These are phyloP conservation scores for Mormyrus hasselquistii DNA, from an alignment of 2,797 vertebrate species.

Conservation along the genomic window DNA sequence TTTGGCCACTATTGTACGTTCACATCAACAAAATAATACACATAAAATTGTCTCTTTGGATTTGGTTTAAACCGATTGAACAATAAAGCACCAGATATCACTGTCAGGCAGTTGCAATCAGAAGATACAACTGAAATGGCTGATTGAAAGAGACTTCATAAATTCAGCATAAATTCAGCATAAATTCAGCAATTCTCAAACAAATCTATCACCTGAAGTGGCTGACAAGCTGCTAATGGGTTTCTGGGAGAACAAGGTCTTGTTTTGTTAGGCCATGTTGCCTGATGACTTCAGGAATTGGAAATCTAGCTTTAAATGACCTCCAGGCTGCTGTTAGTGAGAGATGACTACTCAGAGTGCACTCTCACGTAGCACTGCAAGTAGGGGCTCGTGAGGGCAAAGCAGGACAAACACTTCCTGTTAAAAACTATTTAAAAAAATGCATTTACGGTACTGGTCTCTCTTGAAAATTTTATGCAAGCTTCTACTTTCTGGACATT, in stretches of 20 bases:
- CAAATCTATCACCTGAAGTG: not conserved
- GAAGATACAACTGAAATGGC: constrained; percentile 27
- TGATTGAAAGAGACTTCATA: constrained; percentile 34
- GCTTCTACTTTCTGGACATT: not conserved
- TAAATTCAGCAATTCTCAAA: not conserved
- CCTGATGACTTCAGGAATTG: not conserved
- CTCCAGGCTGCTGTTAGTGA: not conserved
- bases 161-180: constrained; percentile 20
- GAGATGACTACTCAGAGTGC: not conserved
- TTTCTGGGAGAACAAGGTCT: not conserved
- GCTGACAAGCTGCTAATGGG: not conserved
- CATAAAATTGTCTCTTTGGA: not conserved
- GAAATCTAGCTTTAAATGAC: not conserved
- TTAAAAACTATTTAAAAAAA: not conserved
- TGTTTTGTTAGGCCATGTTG: not conserved
- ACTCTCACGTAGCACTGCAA: not conserved
- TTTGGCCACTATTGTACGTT: not conserved
- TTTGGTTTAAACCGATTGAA: not conserved
- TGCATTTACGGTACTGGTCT: not conserved
- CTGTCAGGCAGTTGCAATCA: not conserved
- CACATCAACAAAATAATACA: not conserved
- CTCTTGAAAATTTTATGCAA: not conserved
- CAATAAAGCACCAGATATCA: not conserved
- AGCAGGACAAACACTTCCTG: not conserved
- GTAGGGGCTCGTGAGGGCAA: not conserved